These are phyloP conservation scores for Plagodis dolabraria DNA, from an alignment of 2,888 invertebrate genomes.

Conservation along the genomic window DNA sequence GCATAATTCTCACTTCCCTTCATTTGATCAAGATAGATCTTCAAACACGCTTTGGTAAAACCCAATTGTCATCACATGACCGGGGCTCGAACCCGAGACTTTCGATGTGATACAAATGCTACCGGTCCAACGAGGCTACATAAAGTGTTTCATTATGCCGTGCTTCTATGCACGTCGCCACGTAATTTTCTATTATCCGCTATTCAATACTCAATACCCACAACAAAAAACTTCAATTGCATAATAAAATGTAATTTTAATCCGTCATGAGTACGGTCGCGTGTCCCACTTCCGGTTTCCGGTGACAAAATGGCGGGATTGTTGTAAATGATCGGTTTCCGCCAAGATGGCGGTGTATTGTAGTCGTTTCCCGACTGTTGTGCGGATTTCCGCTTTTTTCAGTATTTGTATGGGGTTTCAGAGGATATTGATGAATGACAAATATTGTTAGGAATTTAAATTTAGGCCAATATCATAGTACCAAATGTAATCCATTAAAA, in stretches of 20 bases:
- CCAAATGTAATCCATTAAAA: too few species aligned
- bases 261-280: conserved; percentile 59
- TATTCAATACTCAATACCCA: conserved; percentile 26
- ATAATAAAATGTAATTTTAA: conserved; percentile 40
- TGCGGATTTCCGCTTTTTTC: conserved; percentile 42
- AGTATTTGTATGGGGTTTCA: conserved; percentile 16
- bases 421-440: conserved; percentile 21
- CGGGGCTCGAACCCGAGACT: not conserved
- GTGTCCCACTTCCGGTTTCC: conserved; percentile 73
- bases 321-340: conserved; percentile 60
- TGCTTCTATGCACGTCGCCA: not conserved
- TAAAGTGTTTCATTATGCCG: conserved; percentile 1
- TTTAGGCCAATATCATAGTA: not conserved
- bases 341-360: conserved; percentile 41
- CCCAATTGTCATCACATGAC: too few species aligned
- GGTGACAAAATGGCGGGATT: conserved; percentile 58
- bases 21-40: too few species aligned
- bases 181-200: conserved; percentile 21
- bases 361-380: conserved; percentile 47
- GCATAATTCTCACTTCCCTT: too few species aligned
- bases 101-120: not conserved
- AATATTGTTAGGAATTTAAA: not conserved
- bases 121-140: too few species aligned
- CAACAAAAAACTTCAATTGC: conserved; percentile 38
- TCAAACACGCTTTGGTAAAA: too few species aligned